phyloP scores from a whole-genome alignment of 2,113 vertebrate genomes.

The Cercopithecus mona region DNA sequence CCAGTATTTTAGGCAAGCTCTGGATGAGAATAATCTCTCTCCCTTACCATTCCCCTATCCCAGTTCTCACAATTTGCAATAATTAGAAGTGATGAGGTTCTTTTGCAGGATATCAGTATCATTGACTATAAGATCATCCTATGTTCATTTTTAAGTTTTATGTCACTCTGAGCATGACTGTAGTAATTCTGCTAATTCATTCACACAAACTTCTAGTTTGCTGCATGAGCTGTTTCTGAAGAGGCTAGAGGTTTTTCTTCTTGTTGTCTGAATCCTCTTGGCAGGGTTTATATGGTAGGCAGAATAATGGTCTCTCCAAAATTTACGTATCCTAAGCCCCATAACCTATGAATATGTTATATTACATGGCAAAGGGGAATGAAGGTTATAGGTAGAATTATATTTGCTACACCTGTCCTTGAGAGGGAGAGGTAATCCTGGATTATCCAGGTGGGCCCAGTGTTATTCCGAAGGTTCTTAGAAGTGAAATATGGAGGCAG shows the following conservation, averaged over 20 bases:
- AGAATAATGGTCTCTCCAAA: background rate
- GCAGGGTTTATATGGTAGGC: background rate
- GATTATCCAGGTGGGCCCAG: background rate
- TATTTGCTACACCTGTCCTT: background rate
- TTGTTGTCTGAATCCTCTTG: background rate
- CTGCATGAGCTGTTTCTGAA: background rate
- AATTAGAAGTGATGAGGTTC: background rate
- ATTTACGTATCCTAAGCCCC: background rate
- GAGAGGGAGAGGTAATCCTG: background rate
- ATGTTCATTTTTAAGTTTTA: background rate
- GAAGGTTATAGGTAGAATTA: background rate
- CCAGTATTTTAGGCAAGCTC: background rate
- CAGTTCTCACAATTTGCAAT: background rate
- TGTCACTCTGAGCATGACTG: rapidly evolving
- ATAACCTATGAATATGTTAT: background rate
- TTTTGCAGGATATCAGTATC: background rate
- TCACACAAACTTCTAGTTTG: background rate
- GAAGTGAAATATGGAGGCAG: background rate
- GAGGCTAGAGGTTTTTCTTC: background rate
- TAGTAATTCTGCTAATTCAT: background rate
- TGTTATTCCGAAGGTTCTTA: background rate
- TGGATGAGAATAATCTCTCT: background rate
- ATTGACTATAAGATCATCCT: background rate
- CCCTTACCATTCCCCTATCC: background rate
- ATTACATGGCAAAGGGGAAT: background rate